These are phyloP conservation scores for Cranoglanis bouderius DNA, from an alignment of 2,113 vertebrate genomes.

Conservation along the genomic window DNA sequence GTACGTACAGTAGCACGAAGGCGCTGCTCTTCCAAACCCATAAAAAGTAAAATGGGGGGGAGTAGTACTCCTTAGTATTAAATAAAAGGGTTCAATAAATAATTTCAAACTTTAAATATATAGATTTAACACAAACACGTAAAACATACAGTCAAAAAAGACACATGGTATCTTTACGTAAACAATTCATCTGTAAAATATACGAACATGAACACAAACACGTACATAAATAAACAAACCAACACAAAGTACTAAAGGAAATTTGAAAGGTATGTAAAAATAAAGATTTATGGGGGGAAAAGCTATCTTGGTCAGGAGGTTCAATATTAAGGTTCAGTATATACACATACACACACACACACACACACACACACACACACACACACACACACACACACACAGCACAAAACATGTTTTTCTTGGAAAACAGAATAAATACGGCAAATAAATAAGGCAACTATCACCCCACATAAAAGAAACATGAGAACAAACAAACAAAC, in stretches of 20 bases:
- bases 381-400: constrained; percentile 3
- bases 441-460: too few species aligned
- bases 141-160: constrained; percentile 54
- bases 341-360: background rate
- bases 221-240: constrained; percentile 69
- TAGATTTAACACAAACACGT: constrained; percentile 27
- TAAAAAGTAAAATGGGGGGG: constrained; percentile 44
- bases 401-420: constrained; percentile 16
- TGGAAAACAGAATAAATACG: constrained; percentile 36
- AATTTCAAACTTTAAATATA: constrained; percentile 34
- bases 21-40: constrained; percentile 42
- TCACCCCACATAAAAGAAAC: background rate
- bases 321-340: constrained; percentile 26
- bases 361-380: background rate
- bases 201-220: constrained; percentile 63
- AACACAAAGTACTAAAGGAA: constrained; percentile 38
- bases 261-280: constrained; percentile 68
- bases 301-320: constrained; percentile 11
- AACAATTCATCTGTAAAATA: constrained; percentile 62
- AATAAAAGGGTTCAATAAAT: constrained; percentile 47
- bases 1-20: constrained; percentile 22
- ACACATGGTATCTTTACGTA: constrained; percentile 32
- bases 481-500: constrained; percentile 52
- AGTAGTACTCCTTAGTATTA: constrained; percentile 56
- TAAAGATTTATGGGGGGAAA: constrained; percentile 59